A percentile compares a stretch with the other conserved stretches of the same genome.
Conservation (phyloP, 2,113 vertebrate species). For the Elgaria multicarinata region DNA sequence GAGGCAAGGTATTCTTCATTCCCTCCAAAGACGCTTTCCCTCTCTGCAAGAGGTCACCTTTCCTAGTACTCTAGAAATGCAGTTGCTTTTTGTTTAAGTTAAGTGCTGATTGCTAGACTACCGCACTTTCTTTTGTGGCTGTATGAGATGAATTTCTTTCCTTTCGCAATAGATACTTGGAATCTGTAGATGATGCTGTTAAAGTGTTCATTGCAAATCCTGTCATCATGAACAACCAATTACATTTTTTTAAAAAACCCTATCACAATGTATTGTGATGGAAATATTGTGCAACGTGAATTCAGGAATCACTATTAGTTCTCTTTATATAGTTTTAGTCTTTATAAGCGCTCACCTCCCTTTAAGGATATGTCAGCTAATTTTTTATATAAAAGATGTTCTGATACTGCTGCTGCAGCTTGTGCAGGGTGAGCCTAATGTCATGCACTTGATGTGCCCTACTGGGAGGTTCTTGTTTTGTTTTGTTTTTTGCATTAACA, state of each 20-base stretch:
- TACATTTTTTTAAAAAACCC: neutral
- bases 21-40: neutral
- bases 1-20: neutral
- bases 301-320: neutral
- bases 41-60: neutral
- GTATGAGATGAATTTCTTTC: neutral
- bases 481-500: neutral
- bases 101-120: neutral
- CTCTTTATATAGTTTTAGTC: neutral
- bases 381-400: conserved; percentile 2
- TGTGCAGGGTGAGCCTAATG: neutral
- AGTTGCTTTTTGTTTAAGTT: neutral
- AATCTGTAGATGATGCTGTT: neutral
- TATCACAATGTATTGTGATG: neutral
- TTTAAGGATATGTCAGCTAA: neutral
- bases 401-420: neutral
- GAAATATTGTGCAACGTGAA: neutral
- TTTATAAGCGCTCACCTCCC: neutral
- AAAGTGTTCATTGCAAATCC: neutral
- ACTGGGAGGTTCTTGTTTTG: neutral
- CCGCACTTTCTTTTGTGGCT: neutral
- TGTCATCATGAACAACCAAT: neutral
- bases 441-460: neutral
- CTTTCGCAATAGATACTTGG: neutral
- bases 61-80: neutral